Evolutionary conservation across 1,140 invertebrate genomes (phyloP).

Genomic region (Vanessa atalanta): DNA sequence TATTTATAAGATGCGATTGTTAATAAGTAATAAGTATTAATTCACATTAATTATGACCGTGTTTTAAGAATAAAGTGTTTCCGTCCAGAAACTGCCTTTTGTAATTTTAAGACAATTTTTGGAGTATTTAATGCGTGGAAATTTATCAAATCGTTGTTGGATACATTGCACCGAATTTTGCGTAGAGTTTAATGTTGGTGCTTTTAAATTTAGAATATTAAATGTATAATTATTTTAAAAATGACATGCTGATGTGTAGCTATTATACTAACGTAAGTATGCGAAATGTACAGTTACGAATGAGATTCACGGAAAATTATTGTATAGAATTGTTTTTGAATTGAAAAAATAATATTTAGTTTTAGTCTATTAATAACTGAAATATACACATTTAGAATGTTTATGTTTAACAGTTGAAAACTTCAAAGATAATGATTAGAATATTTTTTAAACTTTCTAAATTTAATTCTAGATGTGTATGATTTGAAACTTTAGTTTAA

Average conservation of each 20-base stretch:
- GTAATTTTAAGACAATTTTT: slow-evolving; percentile 25
- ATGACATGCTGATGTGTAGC: slow-evolving; percentile 19
- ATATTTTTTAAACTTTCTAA: not conserved
- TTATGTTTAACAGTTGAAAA: not conserved
- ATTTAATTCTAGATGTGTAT: slow-evolving; percentile 14
- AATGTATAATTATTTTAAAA: slow-evolving; percentile 19
- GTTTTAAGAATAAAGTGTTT: slow-evolving; percentile 20
- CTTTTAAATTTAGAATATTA: slow-evolving; percentile 20
- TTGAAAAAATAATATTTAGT: slow-evolving; percentile 28
- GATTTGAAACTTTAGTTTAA: slow-evolving; percentile 1
- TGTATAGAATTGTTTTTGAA: slow-evolving; percentile 57
- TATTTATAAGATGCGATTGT: not conserved
- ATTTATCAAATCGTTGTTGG: slow-evolving; percentile 19
- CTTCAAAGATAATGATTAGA: not conserved
- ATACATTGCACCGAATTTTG: slow-evolving; percentile 26
- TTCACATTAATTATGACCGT: not conserved
- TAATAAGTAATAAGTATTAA: slow-evolving; percentile 1
- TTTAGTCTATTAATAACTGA: slow-evolving; percentile 21
- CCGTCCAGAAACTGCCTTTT: slow-evolving; percentile 64
- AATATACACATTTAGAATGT: slow-evolving; percentile 20
- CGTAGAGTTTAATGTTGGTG: slow-evolving; percentile 29
- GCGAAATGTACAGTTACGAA: slow-evolving; percentile 78
- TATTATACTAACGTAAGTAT: slow-evolving; percentile 33
- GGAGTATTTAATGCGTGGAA: slow-evolving; percentile 2
- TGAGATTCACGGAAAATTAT: slow-evolving; percentile 71